Conservation (phyloP, 1,140 invertebrate genomes). For the Papilio polyxenes region DNA sequence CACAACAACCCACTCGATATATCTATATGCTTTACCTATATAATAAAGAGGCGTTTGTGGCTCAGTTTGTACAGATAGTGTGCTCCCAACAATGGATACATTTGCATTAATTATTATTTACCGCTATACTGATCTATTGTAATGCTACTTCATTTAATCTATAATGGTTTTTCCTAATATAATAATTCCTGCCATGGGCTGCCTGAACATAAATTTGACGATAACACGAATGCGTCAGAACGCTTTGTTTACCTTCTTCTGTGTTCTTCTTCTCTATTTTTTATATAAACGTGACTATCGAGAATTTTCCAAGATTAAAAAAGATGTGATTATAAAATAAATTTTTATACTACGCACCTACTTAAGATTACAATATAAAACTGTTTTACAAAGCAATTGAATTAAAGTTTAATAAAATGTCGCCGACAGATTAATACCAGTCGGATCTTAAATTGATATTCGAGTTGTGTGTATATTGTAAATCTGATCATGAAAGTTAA, state of each 20-base stretch:
- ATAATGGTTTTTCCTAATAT: neutral
- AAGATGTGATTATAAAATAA: no score
- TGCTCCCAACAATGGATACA: neutral
- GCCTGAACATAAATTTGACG: no score
- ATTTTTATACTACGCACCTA: no score
- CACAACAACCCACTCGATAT: neutral
- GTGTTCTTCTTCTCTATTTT: no score
- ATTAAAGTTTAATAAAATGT: neutral
- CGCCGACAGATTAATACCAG: neutral
- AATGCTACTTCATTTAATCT: neutral
- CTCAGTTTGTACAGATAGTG: constrained; percentile 5
- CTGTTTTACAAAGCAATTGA: neutral
- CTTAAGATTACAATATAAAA: no score
- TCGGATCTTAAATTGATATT: constrained; percentile 21
- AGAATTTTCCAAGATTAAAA: no score
- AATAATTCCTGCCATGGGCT: no score
- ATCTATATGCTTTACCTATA: neutral
- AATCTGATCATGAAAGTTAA: constrained; percentile 17
- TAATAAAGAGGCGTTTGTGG: neutral
- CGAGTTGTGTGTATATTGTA: neutral
- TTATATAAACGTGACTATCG: no score
- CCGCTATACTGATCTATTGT: constrained; percentile 4
- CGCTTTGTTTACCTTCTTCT: no score
- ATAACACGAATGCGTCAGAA: no score
- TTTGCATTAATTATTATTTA: constrained; percentile 24